Percentiles rank a stretch among this genome's conserved stretches.
These are phyloP conservation scores for Mythimna albipuncta DNA, from an alignment of 2,888 invertebrate species.

Conservation along the genomic window DNA sequence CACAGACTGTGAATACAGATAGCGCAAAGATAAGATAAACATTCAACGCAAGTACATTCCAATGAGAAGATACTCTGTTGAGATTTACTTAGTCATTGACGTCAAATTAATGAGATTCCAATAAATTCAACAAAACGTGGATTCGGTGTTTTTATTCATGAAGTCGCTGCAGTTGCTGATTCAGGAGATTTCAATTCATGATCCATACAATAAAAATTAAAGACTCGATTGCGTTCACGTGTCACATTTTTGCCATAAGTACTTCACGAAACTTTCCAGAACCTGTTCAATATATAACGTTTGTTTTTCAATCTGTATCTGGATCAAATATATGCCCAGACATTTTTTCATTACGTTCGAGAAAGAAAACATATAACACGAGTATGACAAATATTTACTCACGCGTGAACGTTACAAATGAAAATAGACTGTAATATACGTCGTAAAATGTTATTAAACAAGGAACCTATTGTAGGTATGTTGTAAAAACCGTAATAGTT, in stretches of 20 bases:
- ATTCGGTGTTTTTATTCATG: slow-evolving; percentile 36
- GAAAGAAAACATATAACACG: slow-evolving; percentile 51
- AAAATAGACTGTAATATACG: slow-evolving; percentile 46
- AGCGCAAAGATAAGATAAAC: slow-evolving; percentile 46
- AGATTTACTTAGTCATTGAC: slow-evolving; percentile 41
- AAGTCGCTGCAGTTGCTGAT: slow-evolving; percentile 20
- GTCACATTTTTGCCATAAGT: slow-evolving; percentile 11
- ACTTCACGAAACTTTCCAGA: slow-evolving; percentile 23
- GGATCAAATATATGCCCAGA: slow-evolving; percentile 45
- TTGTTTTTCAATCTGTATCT: slow-evolving; percentile 40
- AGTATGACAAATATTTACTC: slow-evolving; percentile 57
- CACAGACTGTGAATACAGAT: slow-evolving; percentile 33
- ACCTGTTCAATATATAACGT: slow-evolving; percentile 20
- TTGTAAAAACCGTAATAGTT: slow-evolving; percentile 56
- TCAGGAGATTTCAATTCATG: slow-evolving; percentile 41
- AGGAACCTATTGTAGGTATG: slow-evolving; percentile 41
- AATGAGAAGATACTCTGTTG: slow-evolving; percentile 24
- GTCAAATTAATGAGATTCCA: slow-evolving; percentile 36
- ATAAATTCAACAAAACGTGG: slow-evolving; percentile 34
- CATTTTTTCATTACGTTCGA: slow-evolving; percentile 52
- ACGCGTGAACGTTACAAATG: slow-evolving; percentile 49
- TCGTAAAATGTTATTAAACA: slow-evolving; percentile 47
- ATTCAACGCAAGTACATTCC: slow-evolving; percentile 24
- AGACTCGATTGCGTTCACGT: slow-evolving; percentile 15
- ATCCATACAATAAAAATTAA: slow-evolving; percentile 51